Evolutionary conservation across 2,797 vertebrate genomes (phyloP).

Genomic region (Periophthalmus magnuspinnatus): DNA sequence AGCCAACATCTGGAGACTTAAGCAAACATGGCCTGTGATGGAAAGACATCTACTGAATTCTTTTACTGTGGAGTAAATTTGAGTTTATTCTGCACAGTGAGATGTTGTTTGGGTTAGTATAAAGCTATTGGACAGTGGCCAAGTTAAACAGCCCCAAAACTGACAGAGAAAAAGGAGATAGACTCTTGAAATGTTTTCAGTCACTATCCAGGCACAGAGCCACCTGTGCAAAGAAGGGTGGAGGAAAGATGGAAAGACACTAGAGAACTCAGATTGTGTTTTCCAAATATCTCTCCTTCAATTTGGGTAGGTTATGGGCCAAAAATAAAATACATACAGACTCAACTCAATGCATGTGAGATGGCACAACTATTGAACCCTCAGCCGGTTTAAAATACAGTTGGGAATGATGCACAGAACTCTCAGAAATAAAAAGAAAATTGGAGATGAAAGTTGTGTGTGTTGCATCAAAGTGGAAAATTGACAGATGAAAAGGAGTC

Average conservation of each 20-base stretch:
- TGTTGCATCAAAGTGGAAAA: slow-evolving; percentile 7
- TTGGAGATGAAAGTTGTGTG: background rate
- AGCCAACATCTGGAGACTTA: slow-evolving; percentile 39
- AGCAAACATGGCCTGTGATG: slow-evolving; percentile 43
- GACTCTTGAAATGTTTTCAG: slow-evolving; percentile 33
- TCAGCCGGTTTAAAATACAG: background rate
- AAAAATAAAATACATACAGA: background rate
- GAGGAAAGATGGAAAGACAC: slow-evolving; percentile 11
- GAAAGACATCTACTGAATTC: background rate
- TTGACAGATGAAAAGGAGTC: slow-evolving; percentile 3
- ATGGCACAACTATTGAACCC: background rate
- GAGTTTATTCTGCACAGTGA: slow-evolving; percentile 35
- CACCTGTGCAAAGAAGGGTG: slow-evolving; percentile 29
- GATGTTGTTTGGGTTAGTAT: slow-evolving; percentile 36
- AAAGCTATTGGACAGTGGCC: slow-evolving; percentile 32
- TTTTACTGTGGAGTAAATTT: slow-evolving; percentile 9
- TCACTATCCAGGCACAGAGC: slow-evolving; percentile 13
- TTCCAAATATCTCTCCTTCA: background rate
- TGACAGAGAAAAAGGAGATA: background rate
- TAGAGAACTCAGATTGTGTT: background rate
- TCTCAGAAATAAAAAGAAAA: no score
- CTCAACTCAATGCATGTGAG: background rate
- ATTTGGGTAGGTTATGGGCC: background rate
- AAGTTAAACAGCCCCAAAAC: slow-evolving; percentile 33
- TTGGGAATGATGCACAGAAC: background rate